Conservation (phyloP, 2,797 vertebrate genomes). For the Ctenochaetus hawaiiensis region DNA sequence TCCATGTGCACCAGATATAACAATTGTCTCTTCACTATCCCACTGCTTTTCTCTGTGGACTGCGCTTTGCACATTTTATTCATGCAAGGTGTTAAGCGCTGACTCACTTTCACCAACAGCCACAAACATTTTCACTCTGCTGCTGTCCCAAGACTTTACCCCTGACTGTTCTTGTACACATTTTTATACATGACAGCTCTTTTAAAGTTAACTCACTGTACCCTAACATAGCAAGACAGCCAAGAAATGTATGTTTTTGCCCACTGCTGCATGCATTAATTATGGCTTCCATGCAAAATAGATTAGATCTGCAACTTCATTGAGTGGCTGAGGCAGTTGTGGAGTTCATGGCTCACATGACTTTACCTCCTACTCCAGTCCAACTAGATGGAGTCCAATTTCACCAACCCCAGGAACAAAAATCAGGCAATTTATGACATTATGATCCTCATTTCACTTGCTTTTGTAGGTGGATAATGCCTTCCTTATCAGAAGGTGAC, state of each 20-base stretch:
- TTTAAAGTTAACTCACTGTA: conserved; percentile 57
- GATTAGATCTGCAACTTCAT: conserved; percentile 73
- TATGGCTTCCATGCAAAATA: conserved; percentile 80
- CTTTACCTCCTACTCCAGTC: conserved; percentile 33
- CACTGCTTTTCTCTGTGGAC: conserved; percentile 1
- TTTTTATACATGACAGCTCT: conserved; percentile 56
- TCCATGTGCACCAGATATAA: conserved; percentile 17
- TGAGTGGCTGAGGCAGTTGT: conserved; percentile 54
- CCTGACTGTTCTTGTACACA: conserved; percentile 42
- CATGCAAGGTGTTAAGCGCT: conserved; percentile 62
- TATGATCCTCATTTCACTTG: conserved; percentile 32
- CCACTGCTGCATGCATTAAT: conserved; percentile 76
- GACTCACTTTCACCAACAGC: conserved; percentile 56
- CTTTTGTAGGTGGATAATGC: conserved; percentile 42
- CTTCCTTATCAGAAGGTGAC: conserved; percentile 24
- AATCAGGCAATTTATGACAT: conserved; percentile 37
- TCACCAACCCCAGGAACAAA: conserved; percentile 13
- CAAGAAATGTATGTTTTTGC: conserved; percentile 68
- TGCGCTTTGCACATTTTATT: conserved; percentile 53
- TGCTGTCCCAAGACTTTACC: conserved; percentile 46
- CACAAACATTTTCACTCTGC: conserved; percentile 61
- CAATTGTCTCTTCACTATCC: conserved; percentile 10
- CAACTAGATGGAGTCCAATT: conserved; percentile 27
- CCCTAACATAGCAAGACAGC: conserved; percentile 52
- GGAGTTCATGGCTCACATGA: conserved; percentile 53